Evolutionary conservation across 2,888 invertebrate species (phyloP).

Genomic region (Syrista parreyssii): DNA sequence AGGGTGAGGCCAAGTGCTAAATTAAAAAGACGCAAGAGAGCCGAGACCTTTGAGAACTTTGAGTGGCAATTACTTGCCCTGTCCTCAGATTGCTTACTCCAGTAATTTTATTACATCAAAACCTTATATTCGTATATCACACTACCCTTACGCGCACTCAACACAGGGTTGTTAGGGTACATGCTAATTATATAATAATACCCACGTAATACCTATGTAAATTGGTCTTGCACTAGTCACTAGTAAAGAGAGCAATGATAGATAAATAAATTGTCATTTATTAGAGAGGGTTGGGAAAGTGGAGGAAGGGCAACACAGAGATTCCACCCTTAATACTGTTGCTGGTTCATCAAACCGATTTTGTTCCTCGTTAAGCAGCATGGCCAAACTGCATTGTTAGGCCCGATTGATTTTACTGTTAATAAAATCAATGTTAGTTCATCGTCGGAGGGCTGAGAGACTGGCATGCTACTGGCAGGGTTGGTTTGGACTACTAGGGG

Average conservation of each 20-base stretch:
- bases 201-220: background rate
- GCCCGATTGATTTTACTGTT: conserved; percentile 42
- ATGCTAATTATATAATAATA: background rate
- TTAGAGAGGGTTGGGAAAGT: background rate
- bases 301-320: background rate
- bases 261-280: background rate
- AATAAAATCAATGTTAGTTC: conserved; percentile 54
- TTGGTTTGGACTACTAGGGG: conserved; percentile 15
- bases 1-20: conserved; percentile 35
- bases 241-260: too few relatives aligned
- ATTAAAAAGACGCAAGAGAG: conserved; percentile 38
- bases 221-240: background rate
- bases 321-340: background rate
- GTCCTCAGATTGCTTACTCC: conserved; percentile 53
- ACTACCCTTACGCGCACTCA: background rate
- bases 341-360: conserved; percentile 22
- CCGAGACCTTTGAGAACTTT: conserved; percentile 47
- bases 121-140: background rate
- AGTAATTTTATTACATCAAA: conserved; percentile 45
- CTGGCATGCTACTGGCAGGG: background rate
- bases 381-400: conserved; percentile 26
- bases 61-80: conserved; percentile 55
- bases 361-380: conserved; percentile 33
- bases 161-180: background rate
- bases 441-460: conserved; percentile 22